phyloP scores from a whole-genome alignment of 2,888 invertebrate species.

The Gerris lacustris region DNA sequence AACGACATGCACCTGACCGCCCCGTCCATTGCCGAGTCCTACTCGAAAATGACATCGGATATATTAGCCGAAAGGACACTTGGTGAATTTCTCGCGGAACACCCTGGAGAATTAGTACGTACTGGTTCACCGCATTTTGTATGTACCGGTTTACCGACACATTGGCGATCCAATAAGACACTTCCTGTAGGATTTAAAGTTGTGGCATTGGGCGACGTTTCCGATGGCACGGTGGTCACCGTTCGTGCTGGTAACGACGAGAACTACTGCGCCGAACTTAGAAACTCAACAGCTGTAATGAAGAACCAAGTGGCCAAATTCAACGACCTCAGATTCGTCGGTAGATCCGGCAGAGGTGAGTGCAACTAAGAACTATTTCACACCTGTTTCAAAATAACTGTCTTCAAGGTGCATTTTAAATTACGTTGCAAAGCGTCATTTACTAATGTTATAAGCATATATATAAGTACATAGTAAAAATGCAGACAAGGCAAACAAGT shows the following conservation, averaged over 20 bases:
- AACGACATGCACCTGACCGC: constrained; percentile 40
- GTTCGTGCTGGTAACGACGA: constrained; percentile 96
- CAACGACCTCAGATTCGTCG: constrained; percentile 96
- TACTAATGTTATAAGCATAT: too few species aligned
- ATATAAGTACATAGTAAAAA: too few species aligned
- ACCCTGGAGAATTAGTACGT: constrained; percentile 81
- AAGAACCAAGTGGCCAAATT: constrained; percentile 98
- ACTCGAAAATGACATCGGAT: constrained; percentile 80
- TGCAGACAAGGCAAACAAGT: too few species aligned
- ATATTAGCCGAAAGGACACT: constrained; percentile 76
- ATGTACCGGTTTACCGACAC: constrained; percentile 86
- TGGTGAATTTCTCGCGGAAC: constrained; percentile 76
- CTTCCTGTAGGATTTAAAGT: constrained; percentile 95
- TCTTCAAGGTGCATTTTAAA: too few species aligned
- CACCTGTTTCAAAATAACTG: too few species aligned
- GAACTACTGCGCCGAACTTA: constrained; percentile 88
- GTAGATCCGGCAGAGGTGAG: constrained; percentile 96
- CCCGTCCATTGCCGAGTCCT: constrained; percentile 66
- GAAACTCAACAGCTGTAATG: constrained; percentile 92
- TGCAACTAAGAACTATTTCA: constrained; percentile 27
- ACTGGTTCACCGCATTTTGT: constrained; percentile 90
- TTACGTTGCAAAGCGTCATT: too few species aligned
- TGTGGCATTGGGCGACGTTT: constrained; percentile 83
- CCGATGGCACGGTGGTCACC: constrained; percentile 91
- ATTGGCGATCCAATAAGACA: constrained; percentile 98